Percentiles rank a stretch among this genome's conserved stretches.
These are phyloP conservation scores for Lamellibrachia satsuma DNA, from an alignment of 2,888 invertebrate genomes.

Conservation along the genomic window DNA sequence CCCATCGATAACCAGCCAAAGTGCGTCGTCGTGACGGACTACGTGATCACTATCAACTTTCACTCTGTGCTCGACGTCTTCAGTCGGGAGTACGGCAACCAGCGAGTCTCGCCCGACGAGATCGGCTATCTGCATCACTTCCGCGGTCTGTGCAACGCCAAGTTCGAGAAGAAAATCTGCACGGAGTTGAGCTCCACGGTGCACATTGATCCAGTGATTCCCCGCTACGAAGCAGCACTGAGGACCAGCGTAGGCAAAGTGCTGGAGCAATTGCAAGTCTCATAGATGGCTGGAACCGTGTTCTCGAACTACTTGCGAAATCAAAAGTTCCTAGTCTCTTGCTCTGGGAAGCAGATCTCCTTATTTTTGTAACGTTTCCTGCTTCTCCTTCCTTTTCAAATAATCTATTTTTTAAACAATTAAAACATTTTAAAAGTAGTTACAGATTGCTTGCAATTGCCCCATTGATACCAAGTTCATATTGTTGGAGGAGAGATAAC, in stretches of 20 bases:
- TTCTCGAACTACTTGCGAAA: not conserved
- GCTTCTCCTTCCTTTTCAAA: too few species aligned
- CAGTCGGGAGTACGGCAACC: not conserved
- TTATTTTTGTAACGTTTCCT: too few species aligned
- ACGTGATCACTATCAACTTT: not conserved
- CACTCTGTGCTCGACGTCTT: not conserved
- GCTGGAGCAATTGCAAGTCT: not conserved
- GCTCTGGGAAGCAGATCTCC: too few species aligned
- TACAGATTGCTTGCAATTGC: too few species aligned
- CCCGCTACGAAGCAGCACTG: not conserved
- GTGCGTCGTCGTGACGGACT: not conserved
- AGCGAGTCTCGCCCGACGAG: not conserved
- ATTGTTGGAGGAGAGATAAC: too few species aligned
- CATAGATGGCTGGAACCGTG: not conserved
- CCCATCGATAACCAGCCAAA: conserved; percentile 9
- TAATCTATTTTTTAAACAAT: too few species aligned
- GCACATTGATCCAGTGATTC: not conserved
- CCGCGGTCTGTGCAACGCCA: not conserved
- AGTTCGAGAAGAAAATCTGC: not conserved
- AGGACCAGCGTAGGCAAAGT: conserved; percentile 12
- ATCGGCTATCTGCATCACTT: conserved; percentile 2
- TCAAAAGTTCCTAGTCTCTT: not conserved
- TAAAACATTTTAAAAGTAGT: too few species aligned
- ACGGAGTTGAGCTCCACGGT: not conserved
- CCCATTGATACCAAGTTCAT: too few species aligned